Conservation (phyloP, 2,888 invertebrate genomes). For the Andrena fulva region DNA sequence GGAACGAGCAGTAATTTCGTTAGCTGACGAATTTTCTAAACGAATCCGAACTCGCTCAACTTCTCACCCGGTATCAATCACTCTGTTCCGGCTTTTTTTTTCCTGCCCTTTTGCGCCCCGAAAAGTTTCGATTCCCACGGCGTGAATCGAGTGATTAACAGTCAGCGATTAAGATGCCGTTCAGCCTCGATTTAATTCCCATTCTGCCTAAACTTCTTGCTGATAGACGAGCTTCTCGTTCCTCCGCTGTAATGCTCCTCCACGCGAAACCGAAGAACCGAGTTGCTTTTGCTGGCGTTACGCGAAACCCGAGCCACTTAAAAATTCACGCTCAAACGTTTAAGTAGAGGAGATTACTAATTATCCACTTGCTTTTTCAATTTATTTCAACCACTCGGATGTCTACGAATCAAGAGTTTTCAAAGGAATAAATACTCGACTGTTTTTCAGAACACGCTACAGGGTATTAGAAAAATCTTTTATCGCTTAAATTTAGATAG, state of each 20-base stretch:
- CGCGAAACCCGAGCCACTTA: too few species aligned
- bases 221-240: constrained; percentile 10
- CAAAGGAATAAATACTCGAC: too few species aligned
- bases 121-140: constrained; percentile 59
- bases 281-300: too few species aligned
- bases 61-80: constrained; percentile 64
- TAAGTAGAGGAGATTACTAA: too few species aligned
- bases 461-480: too few species aligned
- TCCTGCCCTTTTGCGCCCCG: constrained; percentile 45
- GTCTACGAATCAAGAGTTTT: too few species aligned
- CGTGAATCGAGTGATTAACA: constrained; percentile 69
- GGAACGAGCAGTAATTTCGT: constrained; percentile 67
- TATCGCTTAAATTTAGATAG: too few species aligned
- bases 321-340: too few species aligned
- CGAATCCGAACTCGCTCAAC: constrained; percentile 67
- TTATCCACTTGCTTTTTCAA: too few species aligned
- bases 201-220: constrained; percentile 30
- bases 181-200: constrained; percentile 53
- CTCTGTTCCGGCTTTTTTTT: constrained; percentile 50
- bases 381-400: too few species aligned
- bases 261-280: background rate
- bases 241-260: background rate
- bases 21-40: constrained; percentile 70
- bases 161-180: constrained; percentile 63
- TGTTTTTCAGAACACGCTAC: too few species aligned